Evolutionary conservation across 2,888 invertebrate genomes (phyloP).

Genomic region (Meteorus cinctellus): DNA sequence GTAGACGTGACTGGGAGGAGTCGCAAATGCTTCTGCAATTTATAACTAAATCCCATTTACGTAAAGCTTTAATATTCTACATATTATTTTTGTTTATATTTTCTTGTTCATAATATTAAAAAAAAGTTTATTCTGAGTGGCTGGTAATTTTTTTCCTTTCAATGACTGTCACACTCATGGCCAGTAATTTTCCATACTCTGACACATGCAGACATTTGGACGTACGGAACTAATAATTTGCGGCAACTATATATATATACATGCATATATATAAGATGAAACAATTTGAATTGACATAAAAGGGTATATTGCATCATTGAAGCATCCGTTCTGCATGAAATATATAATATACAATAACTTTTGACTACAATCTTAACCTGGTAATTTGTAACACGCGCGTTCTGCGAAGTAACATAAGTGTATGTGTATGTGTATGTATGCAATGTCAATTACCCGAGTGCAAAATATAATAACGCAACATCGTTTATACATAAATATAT

Average conservation of each 20-base stretch:
- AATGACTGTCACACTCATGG: too few species aligned
- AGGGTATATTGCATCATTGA: background rate
- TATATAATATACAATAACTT: slow-evolving; percentile 20
- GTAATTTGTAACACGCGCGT: slow-evolving; percentile 44
- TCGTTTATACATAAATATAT: background rate
- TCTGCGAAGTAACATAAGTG: slow-evolving; percentile 26
- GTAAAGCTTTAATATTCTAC: background rate
- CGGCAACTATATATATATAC: background rate
- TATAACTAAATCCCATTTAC: slow-evolving; percentile 3
- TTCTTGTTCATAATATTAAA: background rate
- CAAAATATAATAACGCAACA: slow-evolving; percentile 19
- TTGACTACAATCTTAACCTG: slow-evolving; percentile 42
- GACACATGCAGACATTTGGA: background rate
- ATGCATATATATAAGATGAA: background rate
- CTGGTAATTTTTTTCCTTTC: background rate
- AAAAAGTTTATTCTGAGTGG: background rate
- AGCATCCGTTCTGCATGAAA: slow-evolving; percentile 30
- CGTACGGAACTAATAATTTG: background rate
- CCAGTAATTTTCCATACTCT: too few species aligned
- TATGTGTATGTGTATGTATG: background rate
- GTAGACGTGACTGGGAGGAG: background rate
- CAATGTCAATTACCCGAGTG: slow-evolving; percentile 31
- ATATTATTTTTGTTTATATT: background rate
- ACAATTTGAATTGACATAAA: background rate
- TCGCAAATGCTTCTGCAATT: background rate